Evolutionary conservation across 2,113 vertebrate species (phyloP), one percentile per base, ranked within the genome.

Genomic region (Brachirus orientalis): DNA sequence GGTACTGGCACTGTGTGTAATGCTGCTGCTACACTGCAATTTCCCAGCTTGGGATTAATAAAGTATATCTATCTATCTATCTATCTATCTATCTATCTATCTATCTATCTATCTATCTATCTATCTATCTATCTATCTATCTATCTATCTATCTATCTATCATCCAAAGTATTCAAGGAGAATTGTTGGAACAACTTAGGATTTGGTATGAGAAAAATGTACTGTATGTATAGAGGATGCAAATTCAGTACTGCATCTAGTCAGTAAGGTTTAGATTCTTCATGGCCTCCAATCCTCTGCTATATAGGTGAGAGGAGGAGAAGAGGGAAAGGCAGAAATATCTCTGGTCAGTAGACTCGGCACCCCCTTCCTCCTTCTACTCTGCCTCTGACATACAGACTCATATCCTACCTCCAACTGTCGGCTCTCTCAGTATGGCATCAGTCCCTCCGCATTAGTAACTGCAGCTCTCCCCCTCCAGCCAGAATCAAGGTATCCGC

Each of bases 271-370:
- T 65, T 63, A 62, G 5, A 76, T 69, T 76, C 46, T 69, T 72
- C 63, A 52, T 43, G 2, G 46, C 57, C 55, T 70, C 77, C 33
- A 53, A n/a, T 47, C 58, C 56, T 82, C 63, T 71, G 47, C 80
- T 80, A 59, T 59, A 60, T 68, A 78, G 75, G 43, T 22, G 66
- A 64, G 46, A 54, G 69, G 63, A 78, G 59, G 76, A 79, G 62
- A 69, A 79, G 62, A 69, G 59, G 46, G 53, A 57, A 38, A 77
- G 63, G 72, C 78, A 63, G n/a, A 69, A 47, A 80, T 0, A 40
- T 72, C 82, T 80, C 38, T 68, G 55, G 74, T 84, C 72, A 87
- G 88, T 86, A 87, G 72, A 63, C 35, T 51, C 7, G 17, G 66
- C 69, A 69, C 44, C 63, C 68, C 37, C 43, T 43, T 11, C n/a